Base-by-base conservation (phyloP, 2,113 vertebrate species). In the Nannospalax galili region DNA sequence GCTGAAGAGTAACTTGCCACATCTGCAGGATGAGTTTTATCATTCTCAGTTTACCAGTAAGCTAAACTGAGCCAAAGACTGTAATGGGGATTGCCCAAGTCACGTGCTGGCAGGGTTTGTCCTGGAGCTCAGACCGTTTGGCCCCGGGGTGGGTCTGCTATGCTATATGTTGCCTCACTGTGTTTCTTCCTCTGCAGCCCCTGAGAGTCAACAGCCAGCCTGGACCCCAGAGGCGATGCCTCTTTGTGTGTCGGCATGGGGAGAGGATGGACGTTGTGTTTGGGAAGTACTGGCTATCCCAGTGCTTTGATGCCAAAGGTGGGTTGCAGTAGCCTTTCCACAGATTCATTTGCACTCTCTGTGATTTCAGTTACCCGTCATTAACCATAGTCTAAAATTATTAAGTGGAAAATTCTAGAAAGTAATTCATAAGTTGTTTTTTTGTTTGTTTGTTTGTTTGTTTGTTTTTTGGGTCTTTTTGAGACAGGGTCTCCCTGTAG, bases 221-320 rank as follows among this genome's bases (percentile, higher is more conserved):
- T 0, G 98, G 99, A 7, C 96, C 98, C 37, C 99, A 99, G 74
- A 99, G 99, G 96, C 99, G 99, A 97, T 99, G 99, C 92, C 98
- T 99, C 87, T 99, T 99, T 65, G 99, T 99, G 37, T 99, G 99
- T 98, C 99, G 99, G 84, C 99, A 99, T 0, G 99, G 99, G 0
- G 99, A 99, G 95, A 99, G 99, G 98, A 99, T 99, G 99, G 99
- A 99, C 0, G 99, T 99, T 1, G 99, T 99, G 20, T 99, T 99
- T 95, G 99, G 99, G 84, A 99, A 99, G 98, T 99, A 99, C 97
- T 99, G 99, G 99, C 96, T 99, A 14, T 98, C 99, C 14, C 99
- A 99, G 98, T 99, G 99, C 97, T 99, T 99, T 62, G 99, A 99
- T 98, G 98, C 99, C 98, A 99, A 99, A 99, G 99, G 99, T 99